A percentile compares a stretch with the other conserved stretches of the same genome.
These are phyloP conservation scores for Tarsius wallacei DNA, from an alignment of 2,797 vertebrate species.

Conservation along the genomic window DNA sequence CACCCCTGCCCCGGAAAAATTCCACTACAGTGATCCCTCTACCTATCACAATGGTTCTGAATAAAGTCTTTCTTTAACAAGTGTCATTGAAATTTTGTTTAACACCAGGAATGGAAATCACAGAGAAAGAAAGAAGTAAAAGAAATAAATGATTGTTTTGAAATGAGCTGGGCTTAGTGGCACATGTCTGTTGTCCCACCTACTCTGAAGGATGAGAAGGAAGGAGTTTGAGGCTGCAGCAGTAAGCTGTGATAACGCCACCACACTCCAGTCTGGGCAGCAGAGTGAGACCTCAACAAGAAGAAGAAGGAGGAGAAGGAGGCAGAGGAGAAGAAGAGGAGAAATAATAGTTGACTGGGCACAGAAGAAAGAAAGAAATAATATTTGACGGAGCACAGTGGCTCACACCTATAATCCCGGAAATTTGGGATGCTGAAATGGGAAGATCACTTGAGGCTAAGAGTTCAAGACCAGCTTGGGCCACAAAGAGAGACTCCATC, in stretches of 20 bases:
- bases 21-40: background rate
- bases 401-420: background rate
- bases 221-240: too few species aligned
- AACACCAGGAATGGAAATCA: background rate
- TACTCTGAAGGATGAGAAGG: too few species aligned
- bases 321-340: too few species aligned
- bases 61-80: background rate
- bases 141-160: too few species aligned
- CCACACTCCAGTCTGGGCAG: too few species aligned
- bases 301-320: background rate
- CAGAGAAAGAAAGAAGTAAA: background rate
- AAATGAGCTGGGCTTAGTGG: too few species aligned
- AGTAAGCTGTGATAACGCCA: too few species aligned
- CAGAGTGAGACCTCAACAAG: too few species aligned
- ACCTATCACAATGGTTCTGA: background rate
- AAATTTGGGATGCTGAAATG: background rate
- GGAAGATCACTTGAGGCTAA: background rate
- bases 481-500: background rate
- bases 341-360: too few species aligned
- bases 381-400: rapidly evolving
- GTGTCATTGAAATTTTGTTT: background rate
- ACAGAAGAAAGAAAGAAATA: background rate
- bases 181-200: too few species aligned
- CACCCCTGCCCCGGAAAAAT: background rate
- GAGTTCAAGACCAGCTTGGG: background rate